These are phyloP conservation scores for Drosophila neocordata DNA, from an alignment of 1,140 invertebrate genomes.

Conservation along the genomic window DNA sequence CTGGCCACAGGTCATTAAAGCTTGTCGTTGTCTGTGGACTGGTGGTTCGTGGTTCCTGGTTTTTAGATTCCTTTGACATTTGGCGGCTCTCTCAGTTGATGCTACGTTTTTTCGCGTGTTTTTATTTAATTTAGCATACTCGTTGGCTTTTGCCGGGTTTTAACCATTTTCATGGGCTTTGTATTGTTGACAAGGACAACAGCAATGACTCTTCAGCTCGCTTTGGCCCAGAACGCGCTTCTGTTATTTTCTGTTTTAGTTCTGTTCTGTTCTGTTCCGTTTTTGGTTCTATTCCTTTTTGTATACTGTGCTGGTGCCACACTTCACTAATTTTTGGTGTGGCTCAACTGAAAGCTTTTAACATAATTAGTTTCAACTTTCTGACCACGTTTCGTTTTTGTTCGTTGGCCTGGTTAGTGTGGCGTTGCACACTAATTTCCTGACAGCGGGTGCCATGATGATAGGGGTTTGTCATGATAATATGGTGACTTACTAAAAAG, in stretches of 20 bases:
- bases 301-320: conserved; percentile 12
- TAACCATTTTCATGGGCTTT: conserved; percentile 25
- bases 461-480: conserved; percentile 27
- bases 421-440: conserved; percentile 64
- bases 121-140: conserved; percentile 69
- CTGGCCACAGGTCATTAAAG: conserved; percentile 61
- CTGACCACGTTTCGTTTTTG: conserved; percentile 79
- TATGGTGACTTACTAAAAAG: conserved; percentile 11
- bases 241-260: background rate
- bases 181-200: conserved; percentile 48
- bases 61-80: conserved; percentile 56
- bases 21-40: conserved; percentile 14
- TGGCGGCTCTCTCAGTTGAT: conserved; percentile 19
- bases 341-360: conserved; percentile 69
- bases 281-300: too few species aligned
- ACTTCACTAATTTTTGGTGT: conserved; percentile 64
- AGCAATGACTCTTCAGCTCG: conserved; percentile 14
- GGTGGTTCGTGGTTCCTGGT: conserved; percentile 14
- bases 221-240: background rate
- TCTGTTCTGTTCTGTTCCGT: background rate
- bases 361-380: conserved; percentile 79
- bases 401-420: conserved; percentile 75
- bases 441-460: conserved; percentile 18
- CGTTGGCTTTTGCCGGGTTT: conserved; percentile 45
- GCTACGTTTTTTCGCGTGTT: conserved; percentile 51